Evolutionary conservation across 2,113 vertebrate genomes (phyloP).

Genomic region (Mastomys coucha): DNA sequence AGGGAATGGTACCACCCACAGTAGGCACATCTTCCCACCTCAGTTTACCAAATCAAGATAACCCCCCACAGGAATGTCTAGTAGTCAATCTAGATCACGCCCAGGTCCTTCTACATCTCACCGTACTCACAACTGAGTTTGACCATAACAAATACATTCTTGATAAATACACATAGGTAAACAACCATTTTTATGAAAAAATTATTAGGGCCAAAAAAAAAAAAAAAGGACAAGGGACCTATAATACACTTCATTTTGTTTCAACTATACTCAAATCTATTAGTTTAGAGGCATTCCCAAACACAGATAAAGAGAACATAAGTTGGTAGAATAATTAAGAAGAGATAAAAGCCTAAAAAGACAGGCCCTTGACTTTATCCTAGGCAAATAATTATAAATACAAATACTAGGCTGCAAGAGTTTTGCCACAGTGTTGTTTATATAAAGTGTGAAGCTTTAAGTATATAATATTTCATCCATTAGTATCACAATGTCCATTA

Average conservation of each 20-base stretch:
- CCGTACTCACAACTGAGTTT: background rate
- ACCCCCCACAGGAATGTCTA: background rate
- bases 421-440: background rate
- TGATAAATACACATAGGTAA: conserved; percentile 41
- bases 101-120: background rate
- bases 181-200: conserved; percentile 42
- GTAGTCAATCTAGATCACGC: background rate
- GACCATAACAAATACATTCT: background rate
- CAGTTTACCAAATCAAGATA: background rate
- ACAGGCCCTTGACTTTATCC: background rate
- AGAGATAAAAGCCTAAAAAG: background rate
- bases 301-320: background rate
- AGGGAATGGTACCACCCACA: background rate
- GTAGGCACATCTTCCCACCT: background rate
- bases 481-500: background rate
- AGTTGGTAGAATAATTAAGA: background rate
- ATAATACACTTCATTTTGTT: background rate
- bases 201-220: background rate
- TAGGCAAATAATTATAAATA: background rate
- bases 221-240: background rate
- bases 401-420: background rate
- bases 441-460: background rate
- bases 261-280: background rate
- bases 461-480: background rate
- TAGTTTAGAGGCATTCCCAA: background rate